Conservation (phyloP, 2,797 vertebrate genomes). For the Ctenopoma kingsleyae region DNA sequence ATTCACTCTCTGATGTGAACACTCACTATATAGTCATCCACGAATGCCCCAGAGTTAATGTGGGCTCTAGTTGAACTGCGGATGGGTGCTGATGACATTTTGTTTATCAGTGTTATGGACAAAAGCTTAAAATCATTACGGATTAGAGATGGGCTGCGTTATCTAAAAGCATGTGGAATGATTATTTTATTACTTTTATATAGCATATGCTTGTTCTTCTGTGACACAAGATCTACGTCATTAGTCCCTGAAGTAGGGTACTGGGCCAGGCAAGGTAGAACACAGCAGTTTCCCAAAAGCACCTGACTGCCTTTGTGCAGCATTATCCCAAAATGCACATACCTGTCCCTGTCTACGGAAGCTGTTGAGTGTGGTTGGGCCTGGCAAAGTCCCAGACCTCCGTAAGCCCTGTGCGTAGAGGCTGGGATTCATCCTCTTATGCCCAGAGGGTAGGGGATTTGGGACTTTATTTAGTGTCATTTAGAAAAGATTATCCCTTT, state of each 20-base stretch:
- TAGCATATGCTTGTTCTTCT: constrained; percentile 40
- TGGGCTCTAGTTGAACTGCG: constrained; percentile 41
- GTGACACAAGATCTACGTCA: constrained; percentile 15
- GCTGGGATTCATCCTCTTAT: constrained; percentile 84
- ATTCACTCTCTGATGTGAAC: constrained; percentile 9
- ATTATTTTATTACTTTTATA: constrained; percentile 36
- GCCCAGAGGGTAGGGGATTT: constrained; percentile 71
- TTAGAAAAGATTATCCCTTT: constrained; percentile 82
- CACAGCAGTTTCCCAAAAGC: constrained; percentile 14
- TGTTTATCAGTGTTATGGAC: constrained; percentile 37
- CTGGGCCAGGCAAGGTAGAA: constrained; percentile 22
- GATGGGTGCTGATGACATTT: constrained; percentile 23
- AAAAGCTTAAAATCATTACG: constrained; percentile 63
- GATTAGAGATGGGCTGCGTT: constrained; percentile 52
- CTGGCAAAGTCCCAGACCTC: constrained; percentile 71
- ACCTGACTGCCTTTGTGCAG: constrained; percentile 15
- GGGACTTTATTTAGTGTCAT: constrained; percentile 82
- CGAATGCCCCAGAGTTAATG: constrained; percentile 26
- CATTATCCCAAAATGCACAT: constrained; percentile 40
- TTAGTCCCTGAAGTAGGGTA: constrained; percentile 22
- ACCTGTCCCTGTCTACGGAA: constrained; percentile 37
- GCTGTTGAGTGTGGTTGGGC: constrained; percentile 39
- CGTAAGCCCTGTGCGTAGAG: constrained; percentile 71
- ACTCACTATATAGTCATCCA: constrained; percentile 13
- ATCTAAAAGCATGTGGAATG: constrained; percentile 28